These are phyloP conservation scores for Episyrphus balteatus DNA, from an alignment of 1,140 invertebrate species.

Conservation along the genomic window DNA sequence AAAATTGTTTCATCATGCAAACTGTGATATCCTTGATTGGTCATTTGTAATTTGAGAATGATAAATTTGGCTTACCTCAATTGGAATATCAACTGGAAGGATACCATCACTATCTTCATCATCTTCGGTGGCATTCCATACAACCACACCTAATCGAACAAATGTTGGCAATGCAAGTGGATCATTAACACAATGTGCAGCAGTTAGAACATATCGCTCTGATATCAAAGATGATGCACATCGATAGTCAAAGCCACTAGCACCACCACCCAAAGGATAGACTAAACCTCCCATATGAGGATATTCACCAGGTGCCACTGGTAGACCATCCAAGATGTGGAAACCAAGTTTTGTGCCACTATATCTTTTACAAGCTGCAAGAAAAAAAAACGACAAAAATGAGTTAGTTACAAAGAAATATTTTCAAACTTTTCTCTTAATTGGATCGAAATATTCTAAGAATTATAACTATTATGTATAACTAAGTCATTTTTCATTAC, in stretches of 20 bases:
- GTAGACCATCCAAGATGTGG: conserved; percentile 23
- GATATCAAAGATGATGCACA: conserved; percentile 41
- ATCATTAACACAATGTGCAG: conserved; percentile 60
- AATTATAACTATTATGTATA: too few relatives aligned
- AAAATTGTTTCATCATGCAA: neutral
- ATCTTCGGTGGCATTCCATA: conserved; percentile 7
- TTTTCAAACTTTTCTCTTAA: too few relatives aligned
- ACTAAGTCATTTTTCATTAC: too few relatives aligned
- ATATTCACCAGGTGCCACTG: conserved; percentile 20
- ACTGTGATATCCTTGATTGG: too few relatives aligned
- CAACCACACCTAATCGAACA: conserved; percentile 23
- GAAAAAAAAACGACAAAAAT: neutral
- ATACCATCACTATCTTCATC: conserved; percentile 2
- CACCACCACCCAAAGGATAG: conserved; percentile 2
- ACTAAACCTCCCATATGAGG: conserved; percentile 33
- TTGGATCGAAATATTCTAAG: too few relatives aligned
- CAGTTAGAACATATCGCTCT: conserved; percentile 45
- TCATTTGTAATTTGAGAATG: too few relatives aligned
- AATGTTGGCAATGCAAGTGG: conserved; percentile 7
- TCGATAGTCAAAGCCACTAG: conserved; percentile 25
- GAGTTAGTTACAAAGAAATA: too few relatives aligned
- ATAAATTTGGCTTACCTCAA: conserved; percentile 4
- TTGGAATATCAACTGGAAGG: conserved; percentile 3
- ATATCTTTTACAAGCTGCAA: conserved; percentile 5
- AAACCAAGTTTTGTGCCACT: conserved; percentile 3